Evolutionary conservation across 2,797 vertebrate species (phyloP).

Genomic region (Limnodromus scolopaceus): DNA sequence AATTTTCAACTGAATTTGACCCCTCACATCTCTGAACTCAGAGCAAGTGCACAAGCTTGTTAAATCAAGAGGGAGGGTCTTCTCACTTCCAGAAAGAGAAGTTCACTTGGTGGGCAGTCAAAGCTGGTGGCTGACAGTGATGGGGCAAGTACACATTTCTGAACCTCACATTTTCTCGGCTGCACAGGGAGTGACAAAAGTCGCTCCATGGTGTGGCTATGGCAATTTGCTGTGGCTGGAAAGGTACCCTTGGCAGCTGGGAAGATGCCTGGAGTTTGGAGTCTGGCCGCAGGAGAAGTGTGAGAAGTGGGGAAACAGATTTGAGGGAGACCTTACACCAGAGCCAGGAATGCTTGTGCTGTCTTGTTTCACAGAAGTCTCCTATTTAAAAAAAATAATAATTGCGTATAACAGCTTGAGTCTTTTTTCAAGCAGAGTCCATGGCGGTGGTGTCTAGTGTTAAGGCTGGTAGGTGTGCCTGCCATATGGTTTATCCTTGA

Average conservation of each 20-base stretch:
- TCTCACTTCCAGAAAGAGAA: not conserved
- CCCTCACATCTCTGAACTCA: not conserved
- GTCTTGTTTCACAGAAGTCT: not conserved
- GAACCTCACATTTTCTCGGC: not conserved
- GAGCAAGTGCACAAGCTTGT: not conserved
- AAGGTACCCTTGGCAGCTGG: not conserved
- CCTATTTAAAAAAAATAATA: not conserved
- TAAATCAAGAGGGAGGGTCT: not conserved
- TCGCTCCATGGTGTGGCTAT: rapidly evolving
- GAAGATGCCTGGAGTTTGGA: not conserved
- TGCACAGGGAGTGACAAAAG: not conserved
- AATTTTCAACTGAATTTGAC: not conserved
- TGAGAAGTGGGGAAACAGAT: not conserved
- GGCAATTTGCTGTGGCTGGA: not conserved
- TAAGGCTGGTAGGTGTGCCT: not conserved
- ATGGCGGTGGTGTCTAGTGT: not conserved
- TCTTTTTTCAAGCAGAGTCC: not conserved
- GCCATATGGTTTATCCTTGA: not conserved
- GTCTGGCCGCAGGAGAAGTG: not conserved
- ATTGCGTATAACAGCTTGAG: not conserved
- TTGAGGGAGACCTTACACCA: not conserved
- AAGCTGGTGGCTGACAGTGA: not conserved
- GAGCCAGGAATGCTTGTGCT: not conserved
- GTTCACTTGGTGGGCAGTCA: not conserved
- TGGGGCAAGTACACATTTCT: not conserved